phyloP scores from a whole-genome alignment of 2,888 invertebrate genomes.

The Nasonia oneida region DNA sequence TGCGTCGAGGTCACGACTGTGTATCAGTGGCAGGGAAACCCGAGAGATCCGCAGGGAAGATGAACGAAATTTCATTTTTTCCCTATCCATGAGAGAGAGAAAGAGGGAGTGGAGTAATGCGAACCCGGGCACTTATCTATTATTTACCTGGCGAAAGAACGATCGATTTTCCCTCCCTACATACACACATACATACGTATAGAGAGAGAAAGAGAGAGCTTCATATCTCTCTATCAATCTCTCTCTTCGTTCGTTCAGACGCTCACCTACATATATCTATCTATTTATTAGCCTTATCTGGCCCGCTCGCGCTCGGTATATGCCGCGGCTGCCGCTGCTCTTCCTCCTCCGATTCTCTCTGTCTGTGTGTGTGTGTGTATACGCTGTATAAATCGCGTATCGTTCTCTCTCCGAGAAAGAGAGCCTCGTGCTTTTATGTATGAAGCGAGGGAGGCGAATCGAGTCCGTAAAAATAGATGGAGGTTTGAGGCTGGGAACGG shows the following conservation, averaged over 20 bases:
- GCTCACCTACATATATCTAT: constrained; percentile 24
- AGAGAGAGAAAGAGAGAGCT: neutral
- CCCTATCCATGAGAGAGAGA: neutral
- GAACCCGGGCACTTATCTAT: constrained; percentile 39
- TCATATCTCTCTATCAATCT: constrained; percentile 51
- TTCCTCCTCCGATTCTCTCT: constrained; percentile 16
- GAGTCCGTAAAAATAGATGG: constrained; percentile 5
- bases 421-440: constrained; percentile 6
- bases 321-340: neutral
- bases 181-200: neutral
- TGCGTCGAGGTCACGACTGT: neutral
- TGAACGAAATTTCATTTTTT: constrained; percentile 28
- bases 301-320: constrained; percentile 17
- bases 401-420: neutral
- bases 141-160: constrained; percentile 41
- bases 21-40: constrained; percentile 18
- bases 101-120: neutral
- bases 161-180: constrained; percentile 16
- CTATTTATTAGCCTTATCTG: constrained; percentile 49
- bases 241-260: neutral
- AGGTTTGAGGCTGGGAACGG: constrained; percentile 12
- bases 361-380: neutral
- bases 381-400: constrained; percentile 6
- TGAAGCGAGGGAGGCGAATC: neutral
- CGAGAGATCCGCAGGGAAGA: constrained; percentile 5